Evolutionary conservation across 2,797 vertebrate species (phyloP).

Genomic region (Onychomys leucogaster): DNA sequence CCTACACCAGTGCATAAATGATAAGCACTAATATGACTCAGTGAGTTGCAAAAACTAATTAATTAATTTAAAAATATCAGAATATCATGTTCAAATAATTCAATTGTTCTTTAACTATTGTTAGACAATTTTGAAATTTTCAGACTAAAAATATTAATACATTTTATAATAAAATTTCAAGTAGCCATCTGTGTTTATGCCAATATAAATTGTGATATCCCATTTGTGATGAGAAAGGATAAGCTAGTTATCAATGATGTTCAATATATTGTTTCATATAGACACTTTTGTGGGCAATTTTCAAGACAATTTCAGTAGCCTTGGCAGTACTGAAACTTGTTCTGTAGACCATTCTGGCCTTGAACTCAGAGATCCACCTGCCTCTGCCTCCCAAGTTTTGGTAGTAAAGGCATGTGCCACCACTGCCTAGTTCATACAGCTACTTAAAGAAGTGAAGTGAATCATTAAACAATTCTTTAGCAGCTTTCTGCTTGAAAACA

Average conservation of each 20-base stretch:
- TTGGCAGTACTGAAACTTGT: background rate
- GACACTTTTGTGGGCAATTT: background rate
- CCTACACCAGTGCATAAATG: background rate
- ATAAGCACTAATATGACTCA: background rate
- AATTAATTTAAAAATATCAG: background rate
- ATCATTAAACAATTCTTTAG: background rate
- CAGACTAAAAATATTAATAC: background rate
- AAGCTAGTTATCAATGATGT: background rate
- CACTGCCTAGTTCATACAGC: background rate
- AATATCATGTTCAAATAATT: background rate
- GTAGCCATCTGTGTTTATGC: background rate
- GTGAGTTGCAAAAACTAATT: background rate
- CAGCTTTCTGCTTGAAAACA: background rate
- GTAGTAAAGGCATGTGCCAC: background rate
- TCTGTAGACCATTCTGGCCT: background rate
- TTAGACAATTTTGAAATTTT: background rate
- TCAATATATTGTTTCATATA: background rate
- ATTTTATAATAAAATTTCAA: background rate
- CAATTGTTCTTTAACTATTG: background rate
- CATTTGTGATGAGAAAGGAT: background rate
- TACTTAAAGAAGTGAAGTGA: background rate
- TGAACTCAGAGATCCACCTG: background rate
- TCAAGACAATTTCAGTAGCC: background rate
- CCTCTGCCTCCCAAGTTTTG: background rate
- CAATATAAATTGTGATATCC: background rate